phyloP scores from a whole-genome alignment of 2,888 invertebrate species.

The Dasypogon diadema region DNA sequence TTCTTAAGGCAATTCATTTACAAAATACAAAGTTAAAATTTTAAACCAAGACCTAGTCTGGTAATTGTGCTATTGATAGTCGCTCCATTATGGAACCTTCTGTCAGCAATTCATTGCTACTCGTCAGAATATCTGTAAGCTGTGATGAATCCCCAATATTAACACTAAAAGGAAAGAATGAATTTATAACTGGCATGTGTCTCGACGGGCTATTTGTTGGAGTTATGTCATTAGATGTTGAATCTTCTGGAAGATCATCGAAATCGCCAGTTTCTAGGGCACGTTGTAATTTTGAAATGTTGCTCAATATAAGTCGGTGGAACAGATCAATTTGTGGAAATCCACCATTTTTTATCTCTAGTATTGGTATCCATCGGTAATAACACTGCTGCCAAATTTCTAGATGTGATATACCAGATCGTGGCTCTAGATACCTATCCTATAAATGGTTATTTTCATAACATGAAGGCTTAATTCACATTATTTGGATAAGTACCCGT shows the following conservation, averaged over 20 bases:
- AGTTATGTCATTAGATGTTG: constrained; percentile 57
- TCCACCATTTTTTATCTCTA: constrained; percentile 73
- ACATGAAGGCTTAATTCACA: background rate
- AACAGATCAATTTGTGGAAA: constrained; percentile 67
- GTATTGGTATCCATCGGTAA: constrained; percentile 87
- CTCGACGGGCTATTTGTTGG: constrained; percentile 60
- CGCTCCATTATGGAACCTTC: constrained; percentile 67
- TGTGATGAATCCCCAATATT: constrained; percentile 64
- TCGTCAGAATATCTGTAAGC: constrained; percentile 66
- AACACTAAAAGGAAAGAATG: constrained; percentile 68
- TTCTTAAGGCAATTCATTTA: constrained; percentile 32
- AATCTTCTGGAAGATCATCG: constrained; percentile 64
- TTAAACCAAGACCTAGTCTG: constrained; percentile 57
- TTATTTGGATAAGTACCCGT: constrained; percentile 57
- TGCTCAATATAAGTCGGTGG: constrained; percentile 66
- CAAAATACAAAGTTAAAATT: constrained; percentile 2
- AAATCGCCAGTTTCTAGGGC: constrained; percentile 65
- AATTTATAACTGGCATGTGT: constrained; percentile 65
- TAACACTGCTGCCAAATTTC: constrained; percentile 91
- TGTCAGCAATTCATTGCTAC: constrained; percentile 65
- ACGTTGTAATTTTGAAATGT: constrained; percentile 67
- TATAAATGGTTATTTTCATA: constrained; percentile 19
- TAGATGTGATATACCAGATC: constrained; percentile 71
- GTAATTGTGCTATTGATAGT: constrained; percentile 63
- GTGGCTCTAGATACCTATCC: constrained; percentile 70